phyloP scores from a whole-genome alignment of 2,113 vertebrate species.

The Mola mola region DNA sequence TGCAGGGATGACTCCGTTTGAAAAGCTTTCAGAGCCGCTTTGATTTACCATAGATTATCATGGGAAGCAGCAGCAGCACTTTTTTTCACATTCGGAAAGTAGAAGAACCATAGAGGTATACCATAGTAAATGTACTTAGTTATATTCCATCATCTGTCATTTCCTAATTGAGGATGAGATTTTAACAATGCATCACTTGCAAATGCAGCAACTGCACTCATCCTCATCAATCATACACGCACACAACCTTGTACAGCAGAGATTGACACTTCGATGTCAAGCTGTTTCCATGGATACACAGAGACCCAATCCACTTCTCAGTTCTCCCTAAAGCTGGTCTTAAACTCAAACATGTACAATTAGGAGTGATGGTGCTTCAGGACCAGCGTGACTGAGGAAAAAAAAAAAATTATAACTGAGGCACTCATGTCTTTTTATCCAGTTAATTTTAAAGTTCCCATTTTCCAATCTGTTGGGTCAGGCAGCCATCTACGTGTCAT shows the following conservation, averaged over 20 bases:
- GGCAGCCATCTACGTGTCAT: constrained; percentile 48
- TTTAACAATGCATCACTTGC: background rate
- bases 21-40: background rate
- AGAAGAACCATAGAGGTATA: background rate
- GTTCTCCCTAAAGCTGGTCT: constrained; percentile 34
- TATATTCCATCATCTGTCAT: too few species aligned
- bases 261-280: constrained; percentile 53
- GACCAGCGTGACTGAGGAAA: constrained; percentile 6
- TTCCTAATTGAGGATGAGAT: background rate
- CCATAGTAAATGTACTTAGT: too few species aligned
- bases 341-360: constrained; percentile 42
- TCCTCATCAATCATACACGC: constrained; percentile 66
- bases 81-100: constrained; percentile 1
- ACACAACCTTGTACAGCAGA: constrained; percentile 58
- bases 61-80: background rate
- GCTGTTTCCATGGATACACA: constrained; percentile 72
- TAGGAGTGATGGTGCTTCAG: constrained; percentile 13
- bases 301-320: constrained; percentile 45
- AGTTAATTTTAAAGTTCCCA: constrained; percentile 44
- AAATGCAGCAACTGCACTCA: constrained; percentile 26
- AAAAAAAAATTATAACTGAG: constrained; percentile 32
- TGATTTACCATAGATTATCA: constrained; percentile 12
- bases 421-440: constrained; percentile 35
- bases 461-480: constrained; percentile 54
- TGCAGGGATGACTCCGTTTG: too few species aligned